Conservation (phyloP, 2,797 vertebrate species). For the Alfaro cultratus region DNA sequence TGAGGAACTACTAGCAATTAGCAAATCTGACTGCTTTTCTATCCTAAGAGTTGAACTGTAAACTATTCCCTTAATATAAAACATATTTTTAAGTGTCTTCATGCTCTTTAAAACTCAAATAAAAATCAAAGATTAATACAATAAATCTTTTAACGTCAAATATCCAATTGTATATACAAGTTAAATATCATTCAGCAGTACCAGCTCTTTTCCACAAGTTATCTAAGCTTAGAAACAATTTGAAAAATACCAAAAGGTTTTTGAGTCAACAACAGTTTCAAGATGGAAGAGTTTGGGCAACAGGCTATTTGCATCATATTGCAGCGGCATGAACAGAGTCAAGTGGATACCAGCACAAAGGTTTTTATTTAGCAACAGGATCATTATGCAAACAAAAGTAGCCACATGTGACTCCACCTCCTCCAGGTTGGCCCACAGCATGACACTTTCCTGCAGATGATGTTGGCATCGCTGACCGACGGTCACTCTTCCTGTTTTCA, state of each 20-base stretch:
- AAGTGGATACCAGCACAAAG: neutral
- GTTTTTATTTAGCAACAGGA: slow-evolving; percentile 16
- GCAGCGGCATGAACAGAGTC: slow-evolving; percentile 30
- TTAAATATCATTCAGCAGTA: neutral
- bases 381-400: neutral
- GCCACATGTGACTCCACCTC: neutral
- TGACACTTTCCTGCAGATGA: neutral
- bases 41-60: neutral
- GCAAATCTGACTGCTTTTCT: neutral
- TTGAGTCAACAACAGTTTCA: slow-evolving; percentile 14
- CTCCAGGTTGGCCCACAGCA: neutral
- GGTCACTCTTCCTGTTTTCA: slow-evolving; percentile 14
- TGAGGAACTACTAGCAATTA: neutral
- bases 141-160: neutral
- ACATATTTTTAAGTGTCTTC: neutral
- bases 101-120: neutral
- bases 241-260: neutral
- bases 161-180: neutral
- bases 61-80: neutral
- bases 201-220: neutral
- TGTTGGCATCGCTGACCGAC: neutral
- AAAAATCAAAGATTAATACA: neutral
- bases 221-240: neutral
- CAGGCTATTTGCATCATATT: slow-evolving; percentile 34
- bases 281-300: slow-evolving; percentile 4